phyloP scores from a whole-genome alignment of 2,888 invertebrate genomes.

The Thecocarcelia acutangulata region DNA sequence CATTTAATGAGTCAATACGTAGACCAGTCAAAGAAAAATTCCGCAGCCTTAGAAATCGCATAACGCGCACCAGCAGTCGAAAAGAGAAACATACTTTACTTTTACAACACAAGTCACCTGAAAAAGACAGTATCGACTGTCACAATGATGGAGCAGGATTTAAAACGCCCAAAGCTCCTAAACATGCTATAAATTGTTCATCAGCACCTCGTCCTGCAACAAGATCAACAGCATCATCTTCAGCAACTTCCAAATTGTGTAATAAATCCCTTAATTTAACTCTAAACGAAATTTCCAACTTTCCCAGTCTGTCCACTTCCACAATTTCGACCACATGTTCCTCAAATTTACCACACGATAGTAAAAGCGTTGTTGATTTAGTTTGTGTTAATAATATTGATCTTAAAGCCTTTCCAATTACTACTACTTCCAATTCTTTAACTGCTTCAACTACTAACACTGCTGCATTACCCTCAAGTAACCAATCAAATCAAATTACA shows the following conservation, averaged over 20 bases:
- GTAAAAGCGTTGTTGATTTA: conserved; percentile 46
- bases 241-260: conserved; percentile 60
- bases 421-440: conserved; percentile 59
- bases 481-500: conserved; percentile 62
- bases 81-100: conserved; percentile 69
- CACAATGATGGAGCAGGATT: conserved; percentile 74
- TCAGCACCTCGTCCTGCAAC: conserved; percentile 61
- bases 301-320: conserved; percentile 45
- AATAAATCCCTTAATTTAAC: conserved; percentile 65
- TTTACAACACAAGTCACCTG: conserved; percentile 28
- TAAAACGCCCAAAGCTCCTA: conserved; percentile 80
- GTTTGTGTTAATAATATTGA: conserved; percentile 38
- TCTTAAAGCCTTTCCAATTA: conserved; percentile 68
- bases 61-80: conserved; percentile 76
- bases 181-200: conserved; percentile 66
- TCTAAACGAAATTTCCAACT: conserved; percentile 46
- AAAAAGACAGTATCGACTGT: conserved; percentile 59
- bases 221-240: conserved; percentile 37
- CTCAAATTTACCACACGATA: conserved; percentile 51
- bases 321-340: conserved; percentile 47
- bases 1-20: conserved; percentile 79
- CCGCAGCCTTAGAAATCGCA: conserved; percentile 78
- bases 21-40: conserved; percentile 80
- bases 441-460: conserved; percentile 46
- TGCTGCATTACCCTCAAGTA: conserved; percentile 55